Base-by-base conservation (phyloP, 2,888 invertebrate species). In the Spilarctia lutea region DNA sequence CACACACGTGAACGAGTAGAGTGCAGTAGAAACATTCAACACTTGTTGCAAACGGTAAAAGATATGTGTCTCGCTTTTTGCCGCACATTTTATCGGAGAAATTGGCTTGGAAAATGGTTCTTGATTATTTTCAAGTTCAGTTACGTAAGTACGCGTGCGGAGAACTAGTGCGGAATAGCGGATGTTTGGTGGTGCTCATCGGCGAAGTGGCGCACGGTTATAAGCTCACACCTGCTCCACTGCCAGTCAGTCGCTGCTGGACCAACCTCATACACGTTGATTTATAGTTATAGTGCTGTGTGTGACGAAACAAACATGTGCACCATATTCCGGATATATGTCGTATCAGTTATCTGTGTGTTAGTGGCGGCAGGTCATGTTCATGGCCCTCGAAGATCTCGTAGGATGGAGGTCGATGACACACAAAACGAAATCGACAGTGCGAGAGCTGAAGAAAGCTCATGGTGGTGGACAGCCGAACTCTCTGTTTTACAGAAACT, bases 111-210 rank as follows among this genome's bases (percentile, higher is more conserved):
- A 96, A 96, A 96, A 96, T 93, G 91, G 92, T 95, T 95, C 94
- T 94, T 90, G 93, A 94, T 94, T 92, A 95, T 96, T 94, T 96
- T 96, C 95, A 96, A 96, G 96, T 96, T 96, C 96, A 95, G 94
- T 96, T 96, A 96, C 94, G 86, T 96, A 96, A 96, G 96, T 91
- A 89, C 93, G 95, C 94, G 94, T 95, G 95, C 92, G 90, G 93
- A 93, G 96, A 96, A 96, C 92, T 95, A 92, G 96, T 95, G 96
- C 96, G 95, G 96, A 96, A 96, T 96, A 92, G 95, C 96, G 96
- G 96, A 96, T 96, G 95, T 94, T 94, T 93, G 94, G 93, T 94
- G 94, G 93, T 93, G 94, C 93, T 91, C 93, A 91, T 92, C 94
- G 94, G 90, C 89, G 91, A 92, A 92, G 93, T 93, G 92, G 92